phyloP scores from a whole-genome alignment of 2,797 vertebrate genomes.

The Bucorvus abyssinicus region DNA sequence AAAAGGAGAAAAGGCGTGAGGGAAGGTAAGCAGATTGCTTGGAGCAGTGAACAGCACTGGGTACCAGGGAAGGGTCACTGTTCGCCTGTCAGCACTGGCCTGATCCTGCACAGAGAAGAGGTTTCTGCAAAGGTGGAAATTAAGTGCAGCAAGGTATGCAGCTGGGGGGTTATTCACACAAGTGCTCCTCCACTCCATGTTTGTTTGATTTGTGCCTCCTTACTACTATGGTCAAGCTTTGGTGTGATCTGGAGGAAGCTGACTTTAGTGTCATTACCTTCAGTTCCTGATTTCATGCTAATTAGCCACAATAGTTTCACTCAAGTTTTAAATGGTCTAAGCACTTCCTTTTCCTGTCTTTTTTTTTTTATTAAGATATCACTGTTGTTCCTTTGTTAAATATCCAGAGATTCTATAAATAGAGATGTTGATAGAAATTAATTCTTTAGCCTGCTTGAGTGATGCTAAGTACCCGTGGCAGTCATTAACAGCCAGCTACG shows the following conservation, averaged over 20 bases:
- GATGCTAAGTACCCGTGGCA: neutral
- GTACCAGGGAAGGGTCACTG: neutral
- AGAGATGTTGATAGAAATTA: neutral
- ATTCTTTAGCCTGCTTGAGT: neutral
- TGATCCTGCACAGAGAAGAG: neutral
- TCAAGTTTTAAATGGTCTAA: neutral
- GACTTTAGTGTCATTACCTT: neutral
- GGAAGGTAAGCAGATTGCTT: neutral
- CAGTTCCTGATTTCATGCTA: neutral
- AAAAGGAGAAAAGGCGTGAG: neutral
- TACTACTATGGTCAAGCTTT: neutral
- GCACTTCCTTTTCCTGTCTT: neutral
- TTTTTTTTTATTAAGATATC: neutral
- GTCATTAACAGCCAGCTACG: neutral
- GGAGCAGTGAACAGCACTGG: neutral
- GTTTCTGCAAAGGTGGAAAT: neutral
- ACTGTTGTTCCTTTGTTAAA: neutral
- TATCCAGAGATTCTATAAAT: neutral
- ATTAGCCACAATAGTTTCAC: neutral
- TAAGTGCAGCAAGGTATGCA: fast-evolving
- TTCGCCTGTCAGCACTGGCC: neutral
- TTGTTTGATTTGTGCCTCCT: neutral
- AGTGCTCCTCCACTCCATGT: neutral
- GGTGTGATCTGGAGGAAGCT: neutral
- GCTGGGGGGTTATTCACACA: neutral